These are phyloP conservation scores for Copsychus sechellarum DNA, from an alignment of 2,113 vertebrate genomes.

Conservation along the genomic window DNA sequence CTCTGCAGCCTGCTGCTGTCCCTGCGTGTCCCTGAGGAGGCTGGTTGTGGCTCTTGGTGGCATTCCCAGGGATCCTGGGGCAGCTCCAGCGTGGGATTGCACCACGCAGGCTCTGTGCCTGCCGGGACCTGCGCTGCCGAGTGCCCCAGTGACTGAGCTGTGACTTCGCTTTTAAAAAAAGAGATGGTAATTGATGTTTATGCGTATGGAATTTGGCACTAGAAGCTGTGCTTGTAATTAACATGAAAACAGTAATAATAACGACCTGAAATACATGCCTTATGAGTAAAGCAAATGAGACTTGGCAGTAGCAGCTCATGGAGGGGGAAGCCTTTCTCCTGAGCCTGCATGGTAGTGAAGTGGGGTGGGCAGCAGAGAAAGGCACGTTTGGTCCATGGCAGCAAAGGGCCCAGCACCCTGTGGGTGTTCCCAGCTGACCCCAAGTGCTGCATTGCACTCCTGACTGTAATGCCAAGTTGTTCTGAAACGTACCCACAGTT, in stretches of 20 bases:
- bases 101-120: accelerated
- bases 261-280: not conserved
- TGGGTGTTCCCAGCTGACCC: not conserved
- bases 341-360: accelerated
- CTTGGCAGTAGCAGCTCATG: not conserved
- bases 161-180: not conserved
- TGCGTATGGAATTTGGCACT: not conserved
- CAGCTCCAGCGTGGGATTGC: accelerated
- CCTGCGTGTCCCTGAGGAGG: not conserved
- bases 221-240: not conserved
- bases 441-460: not conserved
- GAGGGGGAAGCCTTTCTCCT: not conserved
- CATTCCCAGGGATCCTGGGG: not conserved
- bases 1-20: not conserved
- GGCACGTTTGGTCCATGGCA: accelerated
- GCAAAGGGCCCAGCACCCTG: not conserved
- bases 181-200: not conserved
- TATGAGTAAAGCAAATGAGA: not conserved
- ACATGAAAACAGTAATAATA: not conserved
- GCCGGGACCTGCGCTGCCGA: accelerated
- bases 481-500: not conserved
- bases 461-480: not conserved
- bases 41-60: not conserved
- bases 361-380: not conserved
- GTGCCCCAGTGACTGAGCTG: not conserved